phyloP scores from a whole-genome alignment of 2,888 invertebrate genomes.

The Brassicogethes aeneus region DNA sequence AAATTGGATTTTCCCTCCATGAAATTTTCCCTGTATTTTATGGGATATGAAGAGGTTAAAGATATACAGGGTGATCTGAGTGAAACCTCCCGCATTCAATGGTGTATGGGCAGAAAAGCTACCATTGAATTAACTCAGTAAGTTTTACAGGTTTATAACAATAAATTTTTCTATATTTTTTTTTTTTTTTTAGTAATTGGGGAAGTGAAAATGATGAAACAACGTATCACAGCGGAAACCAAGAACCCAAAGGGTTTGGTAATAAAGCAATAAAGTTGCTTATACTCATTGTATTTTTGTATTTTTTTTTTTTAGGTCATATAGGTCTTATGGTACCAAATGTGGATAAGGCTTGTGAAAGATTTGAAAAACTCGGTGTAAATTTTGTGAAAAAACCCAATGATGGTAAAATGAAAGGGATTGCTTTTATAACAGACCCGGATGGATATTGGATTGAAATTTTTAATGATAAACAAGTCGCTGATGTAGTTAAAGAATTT shows the following conservation, averaged over 20 bases:
- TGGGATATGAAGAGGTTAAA: conserved; percentile 74
- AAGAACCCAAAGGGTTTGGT: conserved; percentile 83
- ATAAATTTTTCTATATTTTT: conserved; percentile 5
- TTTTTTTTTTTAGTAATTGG: conserved; percentile 73
- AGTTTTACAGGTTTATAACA: conserved; percentile 32
- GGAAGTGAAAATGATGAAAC: conserved; percentile 80
- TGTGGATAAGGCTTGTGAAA: conserved; percentile 76
- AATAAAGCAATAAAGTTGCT: conserved; percentile 25
- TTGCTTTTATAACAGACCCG: conserved; percentile 92
- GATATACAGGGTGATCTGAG: conserved; percentile 64
- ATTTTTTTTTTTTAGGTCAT: conserved; percentile 52
- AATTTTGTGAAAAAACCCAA: conserved; percentile 84
- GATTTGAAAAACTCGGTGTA: conserved; percentile 76
- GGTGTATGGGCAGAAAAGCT: conserved; percentile 77
- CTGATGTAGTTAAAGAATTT: conserved; percentile 10
- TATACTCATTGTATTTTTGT: no score
- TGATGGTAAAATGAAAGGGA: conserved; percentile 88
- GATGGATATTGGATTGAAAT: conserved; percentile 94
- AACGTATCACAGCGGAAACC: conserved; percentile 83
- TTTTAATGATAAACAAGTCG: conserved; percentile 21
- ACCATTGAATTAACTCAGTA: conserved; percentile 91
- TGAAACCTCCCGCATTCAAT: conserved; percentile 53
- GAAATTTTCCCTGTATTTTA: conserved; percentile 86
- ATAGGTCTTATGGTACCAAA: conserved; percentile 87
- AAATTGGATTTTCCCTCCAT: conserved; percentile 82